Base-by-base conservation (phyloP, 2,797 vertebrate genomes). In the Numenius phaeopus region DNA sequence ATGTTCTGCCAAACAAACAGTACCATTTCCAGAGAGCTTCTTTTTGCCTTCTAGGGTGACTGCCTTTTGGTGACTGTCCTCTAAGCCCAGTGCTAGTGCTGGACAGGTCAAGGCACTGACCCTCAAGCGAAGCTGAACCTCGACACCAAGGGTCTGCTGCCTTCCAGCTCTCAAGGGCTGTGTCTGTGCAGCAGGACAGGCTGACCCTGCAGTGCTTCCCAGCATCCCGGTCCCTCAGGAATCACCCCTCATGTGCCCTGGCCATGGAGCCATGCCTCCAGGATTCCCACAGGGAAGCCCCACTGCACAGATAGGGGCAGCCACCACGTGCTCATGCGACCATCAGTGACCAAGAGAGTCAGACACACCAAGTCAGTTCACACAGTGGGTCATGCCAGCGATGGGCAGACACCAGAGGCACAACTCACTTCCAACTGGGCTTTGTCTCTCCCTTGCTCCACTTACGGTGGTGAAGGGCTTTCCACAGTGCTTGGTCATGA, bases 331-430 rank as follows among this genome's bases (percentile, higher is more conserved):
- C 27, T 32, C 1, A 1, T 29, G 47, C 10, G 11, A 52, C 67
- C 7, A 7, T 20, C 0, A 0, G n/a, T 59, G 47, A 29, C 23
- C 40, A 34, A 62, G 37, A 29, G 0, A 1, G 42, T 19, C 29
- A 6, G 30, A 69, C 40, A 37, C 2, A 0, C 4, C 44, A 34
- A 42, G 23, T 3, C 21, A 20, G 42, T 8, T 87, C 47, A 46
- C 22, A 10, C 17, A 8, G 29, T 10, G 52, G 30, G 27, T 34
- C 42, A 22, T 23, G n/a, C 16, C 30, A 52, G 57, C 0, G 0
- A 11, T 8, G 37, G 52, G 39, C 79, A 59, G n/a, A 65, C 34
- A 49, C 8, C 44, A 59, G 65, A 79, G n/a, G 8, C 81, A 92
- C 62, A 42, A 1, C 7, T 32, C 15, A 0, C 34, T 62, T 67